Base-by-base conservation (phyloP, 2,888 invertebrate species). In the Atrina japonica region DNA sequence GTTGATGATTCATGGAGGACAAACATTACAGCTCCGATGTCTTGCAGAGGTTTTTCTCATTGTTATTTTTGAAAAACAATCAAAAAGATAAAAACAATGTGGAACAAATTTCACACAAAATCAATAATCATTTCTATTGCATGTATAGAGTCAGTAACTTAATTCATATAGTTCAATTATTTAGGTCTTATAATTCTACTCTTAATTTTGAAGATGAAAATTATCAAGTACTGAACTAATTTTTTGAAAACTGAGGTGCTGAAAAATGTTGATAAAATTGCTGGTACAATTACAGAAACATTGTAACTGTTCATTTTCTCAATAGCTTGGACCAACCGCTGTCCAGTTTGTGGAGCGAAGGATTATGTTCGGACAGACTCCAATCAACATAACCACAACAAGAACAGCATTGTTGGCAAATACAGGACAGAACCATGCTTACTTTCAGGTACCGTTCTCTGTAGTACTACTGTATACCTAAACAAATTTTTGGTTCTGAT, bases 31-130 rank as follows among this genome's bases (percentile, higher is more conserved):
- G 58, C 81, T 90, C 3, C 77, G 81, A 21, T 90, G 90, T 74
- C 71, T 68, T 29, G 90, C 90, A 7, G 88, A 90, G 86, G 89
- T 90, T n/a, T n/a, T n/a, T n/a, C n/a, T n/a, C n/a, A n/a, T n/a
- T n/a, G n/a, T n/a, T n/a, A n/a, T n/a, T n/a, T n/a, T n/a, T n/a
- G n/a, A n/a, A n/a, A n/a, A n/a, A 6, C 21, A 16, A 1, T n/a
- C n/a, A n/a, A n/a, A n/a, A n/a, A n/a, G n/a, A n/a, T n/a, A n/a
- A n/a, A n/a, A n/a, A n/a, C n/a, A n/a, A n/a, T n/a, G n/a, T n/a
- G n/a, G n/a, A n/a, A n/a, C n/a, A n/a, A n/a, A n/a, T n/a, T n/a
- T n/a, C n/a, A n/a, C n/a, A n/a, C n/a, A n/a, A n/a, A n/a, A n/a
- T n/a, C n/a, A n/a, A n/a, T n/a, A n/a, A n/a, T n/a, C n/a, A n/a